These are phyloP conservation scores for Strigamia crassipes DNA, from an alignment of 2,888 invertebrate genomes.

Conservation along the genomic window DNA sequence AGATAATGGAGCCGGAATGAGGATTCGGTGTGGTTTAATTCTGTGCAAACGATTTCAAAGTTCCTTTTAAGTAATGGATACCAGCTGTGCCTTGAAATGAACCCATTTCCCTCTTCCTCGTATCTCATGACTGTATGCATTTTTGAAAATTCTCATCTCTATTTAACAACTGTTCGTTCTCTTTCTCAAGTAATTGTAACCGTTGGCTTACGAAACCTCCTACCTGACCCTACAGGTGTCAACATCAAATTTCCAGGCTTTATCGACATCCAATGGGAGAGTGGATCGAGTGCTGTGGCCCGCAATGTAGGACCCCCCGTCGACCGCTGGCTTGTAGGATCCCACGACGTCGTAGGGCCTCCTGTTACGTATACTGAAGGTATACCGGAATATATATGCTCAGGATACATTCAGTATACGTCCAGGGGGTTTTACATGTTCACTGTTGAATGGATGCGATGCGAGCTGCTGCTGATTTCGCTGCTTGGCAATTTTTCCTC, in stretches of 20 bases:
- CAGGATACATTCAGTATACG: conserved; percentile 99
- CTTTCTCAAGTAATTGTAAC: conserved; percentile 16
- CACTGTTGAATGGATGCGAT: conserved; percentile 45
- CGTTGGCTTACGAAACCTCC: conserved; percentile 21
- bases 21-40: conserved; percentile 23
- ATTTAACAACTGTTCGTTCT: background rate
- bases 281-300: background rate
- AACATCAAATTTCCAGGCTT: conserved; percentile 31
- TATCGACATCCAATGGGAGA: conserved; percentile 43
- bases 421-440: conserved; percentile 77
- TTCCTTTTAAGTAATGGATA: conserved; percentile 18
- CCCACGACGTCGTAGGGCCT: conserved; percentile 75
- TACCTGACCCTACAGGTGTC: conserved; percentile 46
- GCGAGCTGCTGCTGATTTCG: background rate
- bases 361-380: conserved; percentile 99
- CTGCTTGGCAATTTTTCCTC: background rate
- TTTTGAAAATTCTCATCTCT: conserved; percentile 16
- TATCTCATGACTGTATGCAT: background rate
- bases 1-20: conserved; percentile 20
- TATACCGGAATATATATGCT: conserved; percentile 98
- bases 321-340: conserved; percentile 46
- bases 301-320: conserved; percentile 22
- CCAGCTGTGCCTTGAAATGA: conserved; percentile 19
- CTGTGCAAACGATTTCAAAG: conserved; percentile 28
- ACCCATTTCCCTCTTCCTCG: conserved; percentile 38